Evolutionary conservation across 2,797 vertebrate genomes (phyloP).

Genomic region (Eutrigla gurnardus): DNA sequence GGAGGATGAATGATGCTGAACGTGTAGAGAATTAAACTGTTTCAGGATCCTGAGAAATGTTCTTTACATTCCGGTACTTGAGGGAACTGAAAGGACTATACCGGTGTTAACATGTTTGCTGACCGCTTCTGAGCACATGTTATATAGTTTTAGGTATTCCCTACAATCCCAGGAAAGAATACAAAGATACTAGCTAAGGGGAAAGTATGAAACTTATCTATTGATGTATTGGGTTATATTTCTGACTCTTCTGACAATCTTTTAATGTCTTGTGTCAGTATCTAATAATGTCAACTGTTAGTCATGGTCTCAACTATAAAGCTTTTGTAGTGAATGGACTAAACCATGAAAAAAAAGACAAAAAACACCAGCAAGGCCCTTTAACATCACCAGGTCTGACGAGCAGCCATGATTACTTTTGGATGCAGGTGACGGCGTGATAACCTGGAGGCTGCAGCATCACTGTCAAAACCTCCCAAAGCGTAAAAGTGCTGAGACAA

Average conservation of each 20-base stretch:
- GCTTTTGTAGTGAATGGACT: not conserved
- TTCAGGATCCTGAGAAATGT: not conserved
- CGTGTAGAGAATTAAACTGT: not conserved
- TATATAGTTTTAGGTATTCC: not conserved
- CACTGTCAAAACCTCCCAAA: conserved; percentile 17
- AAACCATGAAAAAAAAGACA: not conserved
- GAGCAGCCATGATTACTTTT: not conserved
- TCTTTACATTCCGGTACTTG: not conserved
- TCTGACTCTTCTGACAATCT: too few species aligned
- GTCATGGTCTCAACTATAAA: not conserved
- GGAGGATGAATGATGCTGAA: not conserved
- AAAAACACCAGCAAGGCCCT: not conserved
- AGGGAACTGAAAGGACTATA: not conserved
- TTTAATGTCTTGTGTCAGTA: too few species aligned
- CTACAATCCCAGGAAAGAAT: not conserved
- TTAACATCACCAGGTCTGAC: conserved; percentile 4
- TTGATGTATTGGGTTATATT: too few species aligned
- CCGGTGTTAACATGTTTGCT: not conserved
- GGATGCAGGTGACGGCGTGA: conserved; percentile 3
- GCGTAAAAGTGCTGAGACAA: conserved; percentile 35
- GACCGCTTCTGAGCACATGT: not conserved
- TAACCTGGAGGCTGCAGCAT: conserved; percentile 11
- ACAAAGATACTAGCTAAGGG: too few species aligned
- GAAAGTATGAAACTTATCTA: too few species aligned
- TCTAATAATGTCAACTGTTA: not conserved